Evolutionary conservation across 2,113 vertebrate species (phyloP).

Genomic region (Nesoenas mayeri): DNA sequence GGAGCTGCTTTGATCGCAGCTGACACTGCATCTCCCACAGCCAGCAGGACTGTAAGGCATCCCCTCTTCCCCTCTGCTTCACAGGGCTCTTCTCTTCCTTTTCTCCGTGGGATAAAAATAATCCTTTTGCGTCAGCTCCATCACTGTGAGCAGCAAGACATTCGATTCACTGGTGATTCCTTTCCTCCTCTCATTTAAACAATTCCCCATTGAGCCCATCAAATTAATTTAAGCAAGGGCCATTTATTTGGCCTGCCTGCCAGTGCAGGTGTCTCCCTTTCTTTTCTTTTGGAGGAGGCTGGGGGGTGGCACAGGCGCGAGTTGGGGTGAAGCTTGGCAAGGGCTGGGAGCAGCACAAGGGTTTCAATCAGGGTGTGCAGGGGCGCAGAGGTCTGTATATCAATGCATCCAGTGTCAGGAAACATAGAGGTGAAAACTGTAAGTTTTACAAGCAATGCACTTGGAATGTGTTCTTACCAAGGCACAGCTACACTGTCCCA

Average conservation of each 20-base stretch:
- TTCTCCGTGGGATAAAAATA: constrained; percentile 47
- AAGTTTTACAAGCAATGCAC: neutral
- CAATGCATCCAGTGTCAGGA: neutral
- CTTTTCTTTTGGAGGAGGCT: neutral
- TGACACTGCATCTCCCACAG: neutral
- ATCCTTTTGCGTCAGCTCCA: constrained; percentile 51
- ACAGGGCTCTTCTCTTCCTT: neutral
- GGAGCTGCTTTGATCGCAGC: neutral
- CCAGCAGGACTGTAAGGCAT: neutral
- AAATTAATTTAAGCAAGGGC: constrained; percentile 12
- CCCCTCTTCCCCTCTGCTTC: neutral
- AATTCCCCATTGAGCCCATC: constrained; percentile 43
- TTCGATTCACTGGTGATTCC: neutral
- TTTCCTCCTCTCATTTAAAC: constrained; percentile 50
- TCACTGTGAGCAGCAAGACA: neutral
- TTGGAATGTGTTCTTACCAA: neutral
- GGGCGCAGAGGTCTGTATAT: neutral
- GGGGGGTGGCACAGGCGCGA: fast-evolving
- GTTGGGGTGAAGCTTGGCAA: neutral
- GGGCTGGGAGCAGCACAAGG: fast-evolving
- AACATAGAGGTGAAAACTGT: neutral
- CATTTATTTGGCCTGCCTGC: neutral
- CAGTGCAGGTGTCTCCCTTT: neutral
- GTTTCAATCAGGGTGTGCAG: fast-evolving
- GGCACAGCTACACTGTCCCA: neutral